phyloP scores from a whole-genome alignment of 2,888 invertebrate species.

The Leucoma salicis region DNA sequence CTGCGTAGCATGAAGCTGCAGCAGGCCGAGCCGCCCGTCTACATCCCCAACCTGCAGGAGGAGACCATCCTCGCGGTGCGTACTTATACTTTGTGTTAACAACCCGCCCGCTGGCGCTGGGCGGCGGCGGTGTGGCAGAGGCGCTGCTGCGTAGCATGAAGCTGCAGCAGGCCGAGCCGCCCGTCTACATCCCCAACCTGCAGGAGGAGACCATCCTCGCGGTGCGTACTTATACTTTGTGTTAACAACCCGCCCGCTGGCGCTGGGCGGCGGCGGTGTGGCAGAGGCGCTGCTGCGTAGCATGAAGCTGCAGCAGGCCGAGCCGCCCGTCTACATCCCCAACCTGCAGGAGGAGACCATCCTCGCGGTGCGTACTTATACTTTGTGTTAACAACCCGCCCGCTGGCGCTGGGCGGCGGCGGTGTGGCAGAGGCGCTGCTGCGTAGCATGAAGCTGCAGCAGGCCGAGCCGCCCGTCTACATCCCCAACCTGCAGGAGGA shows the following conservation, averaged over 20 bases:
- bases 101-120: too few species aligned
- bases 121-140: constrained; percentile 51
- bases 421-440: constrained; percentile 56
- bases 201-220: constrained; percentile 97
- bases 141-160: constrained; percentile 76
- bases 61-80: constrained; percentile 79
- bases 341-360: constrained; percentile 97
- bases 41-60: constrained; percentile 96
- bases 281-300: constrained; percentile 71
- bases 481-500: constrained; percentile 97
- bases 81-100: too few species aligned
- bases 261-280: constrained; percentile 46
- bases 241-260: constrained; percentile 53
- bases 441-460: constrained; percentile 69
- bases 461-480: constrained; percentile 84
- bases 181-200: constrained; percentile 94
- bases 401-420: constrained; percentile 65
- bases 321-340: constrained; percentile 89
- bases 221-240: too few species aligned
- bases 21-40: constrained; percentile 79
- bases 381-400: too few species aligned
- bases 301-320: constrained; percentile 61
- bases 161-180: constrained; percentile 59
- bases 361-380: constrained; percentile 91
- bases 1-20: neutral